Evolutionary conservation across 2,113 vertebrate genomes (phyloP).

Genomic region (Halcyon senegalensis): DNA sequence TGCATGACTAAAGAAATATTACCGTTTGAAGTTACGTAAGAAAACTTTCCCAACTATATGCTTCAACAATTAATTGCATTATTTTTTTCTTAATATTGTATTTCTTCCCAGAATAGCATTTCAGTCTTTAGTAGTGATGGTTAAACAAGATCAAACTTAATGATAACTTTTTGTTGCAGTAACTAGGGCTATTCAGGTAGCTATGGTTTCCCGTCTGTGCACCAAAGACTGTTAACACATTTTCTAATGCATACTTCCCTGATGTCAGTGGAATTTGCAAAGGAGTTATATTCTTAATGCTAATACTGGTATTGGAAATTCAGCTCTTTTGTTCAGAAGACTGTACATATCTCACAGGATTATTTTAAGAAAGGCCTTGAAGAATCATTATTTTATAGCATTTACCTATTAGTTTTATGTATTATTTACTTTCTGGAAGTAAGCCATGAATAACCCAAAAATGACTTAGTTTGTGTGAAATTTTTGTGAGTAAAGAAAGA

Average conservation of each 20-base stretch:
- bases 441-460: not conserved
- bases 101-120: not conserved
- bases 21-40: not conserved
- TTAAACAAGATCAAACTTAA: not conserved
- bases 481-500: not conserved
- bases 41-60: not conserved
- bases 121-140: not conserved
- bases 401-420: not conserved
- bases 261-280: not conserved
- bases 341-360: not conserved
- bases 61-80: not conserved
- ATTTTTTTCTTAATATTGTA: not conserved
- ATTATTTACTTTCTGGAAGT: not conserved
- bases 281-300: not conserved
- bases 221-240: not conserved
- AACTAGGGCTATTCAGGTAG: not conserved
- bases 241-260: not conserved
- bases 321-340: not conserved
- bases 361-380: not conserved
- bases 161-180: not conserved
- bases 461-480: not conserved
- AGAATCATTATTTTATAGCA: not conserved
- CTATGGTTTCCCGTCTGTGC: not conserved
- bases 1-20: not conserved
- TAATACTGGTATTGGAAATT: not conserved